Conservation (phyloP, 64 coral and sea anemone species). For the Anthopleura sola region DNA sequence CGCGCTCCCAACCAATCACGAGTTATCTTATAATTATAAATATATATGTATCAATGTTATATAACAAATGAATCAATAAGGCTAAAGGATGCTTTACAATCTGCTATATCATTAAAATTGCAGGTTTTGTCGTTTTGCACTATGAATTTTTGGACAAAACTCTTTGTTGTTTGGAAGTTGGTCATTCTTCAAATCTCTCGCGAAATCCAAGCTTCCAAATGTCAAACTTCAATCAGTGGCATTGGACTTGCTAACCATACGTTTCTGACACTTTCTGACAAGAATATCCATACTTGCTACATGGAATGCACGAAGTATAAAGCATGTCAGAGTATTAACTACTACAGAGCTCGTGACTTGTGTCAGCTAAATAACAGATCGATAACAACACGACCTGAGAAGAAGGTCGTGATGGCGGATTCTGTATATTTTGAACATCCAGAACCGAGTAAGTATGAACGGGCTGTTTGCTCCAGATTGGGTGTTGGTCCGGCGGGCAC, state of each 20-base stretch:
- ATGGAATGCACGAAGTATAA: not conserved
- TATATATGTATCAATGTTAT: too few species aligned
- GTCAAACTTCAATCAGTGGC: not conserved
- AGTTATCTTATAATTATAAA: too few species aligned
- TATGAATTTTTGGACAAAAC: not conserved
- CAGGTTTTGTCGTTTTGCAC: not conserved
- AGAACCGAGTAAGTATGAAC: not conserved
- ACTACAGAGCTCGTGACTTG: not conserved
- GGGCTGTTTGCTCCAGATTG: too few species aligned
- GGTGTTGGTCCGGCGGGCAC: too few species aligned
- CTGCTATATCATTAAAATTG: too few species aligned
- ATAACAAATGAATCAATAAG: too few species aligned
- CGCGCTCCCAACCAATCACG: too few species aligned
- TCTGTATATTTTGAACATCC: not conserved
- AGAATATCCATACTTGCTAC: not conserved
- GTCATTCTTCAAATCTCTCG: not conserved
- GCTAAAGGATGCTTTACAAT: too few species aligned
- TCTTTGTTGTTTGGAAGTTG: not conserved
- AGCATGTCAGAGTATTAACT: not conserved
- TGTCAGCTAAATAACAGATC: not conserved
- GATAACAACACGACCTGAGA: not conserved
- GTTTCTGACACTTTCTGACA: not conserved
- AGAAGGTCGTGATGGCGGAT: not conserved
- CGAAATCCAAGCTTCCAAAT: not conserved
- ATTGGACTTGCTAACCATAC: not conserved